Evolutionary conservation across 2,888 invertebrate genomes (phyloP), one percentile per base, ranked within the genome.

Genomic region (Acleris sparsana): DNA sequence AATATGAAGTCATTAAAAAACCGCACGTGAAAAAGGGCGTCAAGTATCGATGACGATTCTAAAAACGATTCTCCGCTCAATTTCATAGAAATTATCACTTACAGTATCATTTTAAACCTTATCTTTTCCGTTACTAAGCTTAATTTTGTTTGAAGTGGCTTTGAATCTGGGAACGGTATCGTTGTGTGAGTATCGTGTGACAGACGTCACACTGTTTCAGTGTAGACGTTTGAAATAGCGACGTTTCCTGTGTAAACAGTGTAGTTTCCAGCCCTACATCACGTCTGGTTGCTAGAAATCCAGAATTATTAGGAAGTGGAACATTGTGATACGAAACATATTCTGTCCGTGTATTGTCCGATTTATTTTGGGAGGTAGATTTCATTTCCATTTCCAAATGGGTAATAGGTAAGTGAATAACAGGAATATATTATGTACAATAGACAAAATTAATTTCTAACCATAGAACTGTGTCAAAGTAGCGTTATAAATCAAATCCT

Each of bases 11-110:
- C 51, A 65, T 67, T 67, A 68, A 70, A 74, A 72, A 72, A 70
- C 62, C 58, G 64, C 69, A 72, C 65, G 62, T 66, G 69, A 72
- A 73, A 71, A 70, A 71, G 72, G 68, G 72, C 71, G 72, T 74
- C 69, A 69, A 70, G 74, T 78, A 76, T 77, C 76, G 70, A 70
- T 75, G 69, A 72, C 75, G 68, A 59, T 71, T 70, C 70, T 70
- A 68, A 74, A 73, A 73, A 70, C 70, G 74, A 76, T 72, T 74
- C 77, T 66, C 64, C 59, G 44, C 68, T 58, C 56, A 55, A 59
- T 68, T 70, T 73, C 71, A 69, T 68, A 66, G 67, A 62, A 60
- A 55, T 58, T 67, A 68, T 13, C 57, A 51, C 62, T 43, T 22
- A 33, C 57, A 51, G 20, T 53, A 51, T 33, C 22, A 60, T 25